Evolutionary conservation across 53 echinoderm and acorn worm species (phyloP).

Genomic region (Temnopleurus reevesii): DNA sequence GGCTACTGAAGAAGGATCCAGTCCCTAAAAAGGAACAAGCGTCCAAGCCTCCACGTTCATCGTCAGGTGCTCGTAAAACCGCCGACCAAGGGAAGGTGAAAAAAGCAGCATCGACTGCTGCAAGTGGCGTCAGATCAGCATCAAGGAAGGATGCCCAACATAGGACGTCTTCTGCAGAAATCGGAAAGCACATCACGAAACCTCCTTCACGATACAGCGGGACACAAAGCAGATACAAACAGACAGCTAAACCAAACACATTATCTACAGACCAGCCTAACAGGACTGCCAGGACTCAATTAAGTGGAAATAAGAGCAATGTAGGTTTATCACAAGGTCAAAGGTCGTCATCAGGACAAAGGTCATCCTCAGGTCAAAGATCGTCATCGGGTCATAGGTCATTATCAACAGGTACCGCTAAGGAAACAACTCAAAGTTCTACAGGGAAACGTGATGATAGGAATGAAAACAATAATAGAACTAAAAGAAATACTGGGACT

Average conservation of each 20-base stretch:
- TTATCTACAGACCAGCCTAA: not conserved
- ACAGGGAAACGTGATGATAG: not conserved
- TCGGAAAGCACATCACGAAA: conserved; percentile 14
- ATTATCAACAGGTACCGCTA: not conserved
- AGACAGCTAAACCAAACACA: not conserved
- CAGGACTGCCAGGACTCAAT: not conserved
- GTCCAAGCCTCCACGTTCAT: not conserved
- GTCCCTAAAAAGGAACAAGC: not conserved
- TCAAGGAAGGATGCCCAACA: not conserved
- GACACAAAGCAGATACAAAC: not conserved
- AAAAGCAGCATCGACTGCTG: not conserved
- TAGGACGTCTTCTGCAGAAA: conserved; percentile 34
- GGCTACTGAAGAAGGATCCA: conserved; percentile 28
- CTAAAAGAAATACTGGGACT: not conserved
- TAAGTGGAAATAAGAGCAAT: not conserved
- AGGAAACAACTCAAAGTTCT: not conserved
- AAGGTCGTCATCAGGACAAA: not conserved
- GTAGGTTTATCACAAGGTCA: no score
- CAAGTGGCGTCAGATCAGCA: not conserved
- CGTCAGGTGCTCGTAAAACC: not conserved
- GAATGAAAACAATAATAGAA: not conserved
- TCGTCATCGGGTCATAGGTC: not conserved
- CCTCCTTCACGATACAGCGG: not conserved
- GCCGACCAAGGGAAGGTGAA: not conserved
- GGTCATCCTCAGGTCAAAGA: not conserved